Base-by-base conservation (phyloP, 1,140 invertebrate genomes). In the Atta cephalotes region DNA sequence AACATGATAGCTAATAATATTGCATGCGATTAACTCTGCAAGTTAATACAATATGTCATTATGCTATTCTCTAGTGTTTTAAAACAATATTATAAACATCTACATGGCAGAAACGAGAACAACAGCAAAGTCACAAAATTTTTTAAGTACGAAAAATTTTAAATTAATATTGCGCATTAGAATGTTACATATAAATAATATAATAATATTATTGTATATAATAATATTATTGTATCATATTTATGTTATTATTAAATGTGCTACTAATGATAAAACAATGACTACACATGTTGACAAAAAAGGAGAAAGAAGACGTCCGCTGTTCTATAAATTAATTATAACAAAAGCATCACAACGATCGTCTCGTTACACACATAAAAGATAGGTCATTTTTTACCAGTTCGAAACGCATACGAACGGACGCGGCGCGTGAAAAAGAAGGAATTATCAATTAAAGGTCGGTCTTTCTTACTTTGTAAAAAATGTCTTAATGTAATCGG, bases 401-500 rank as follows among this genome's bases (percentile, higher is more conserved):
- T 39, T 49, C 58, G 25, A 2, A 21, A 21, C 56, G 35, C 79
- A 60, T 63, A 45, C 18, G 39, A 62, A 21, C 25, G 18, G 39
- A 51, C 53, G 51, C 70, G 18, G 14, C 25, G 80, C 56, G 70
- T 25, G 80, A 39, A 63, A 25, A 74, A 82, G 65, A 74, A 84
- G 53, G 28, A 74, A 84, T 84, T 76, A 84, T 84, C 80, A 84
- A 84, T 84, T 72, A 84, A 76, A 84, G 25, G 39, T n/a, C 80
- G 70, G 39, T 35, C 70, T 62, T 76, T 51, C 70, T 21, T 68
- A 80, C 78, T 80, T 84, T 28, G 80, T 84, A 84, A 84, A 84
- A 84, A 84, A 84, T 84, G 80, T 84, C 80, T 84, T 84, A 84
- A 84, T 84, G 80, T 84, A 84, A 84, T 84, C 80, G 28, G 49